Base-by-base conservation (phyloP, 2,797 vertebrate genomes). In the Sebastiscus albofasciatus region DNA sequence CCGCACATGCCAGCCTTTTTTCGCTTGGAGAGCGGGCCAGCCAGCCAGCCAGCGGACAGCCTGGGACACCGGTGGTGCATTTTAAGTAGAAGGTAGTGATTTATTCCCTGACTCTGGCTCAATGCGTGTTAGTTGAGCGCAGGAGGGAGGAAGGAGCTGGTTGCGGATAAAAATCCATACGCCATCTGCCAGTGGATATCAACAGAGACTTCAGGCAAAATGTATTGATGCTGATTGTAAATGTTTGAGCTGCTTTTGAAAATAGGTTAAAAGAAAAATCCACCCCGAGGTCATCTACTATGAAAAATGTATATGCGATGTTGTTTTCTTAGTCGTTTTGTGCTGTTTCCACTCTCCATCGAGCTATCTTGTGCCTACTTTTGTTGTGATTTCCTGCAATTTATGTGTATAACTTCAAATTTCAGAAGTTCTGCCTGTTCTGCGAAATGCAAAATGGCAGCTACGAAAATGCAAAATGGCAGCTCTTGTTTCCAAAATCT, bases 31-130 rank as follows among this genome's bases (percentile, higher is more conserved):
- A 86, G 83, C 77, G 27, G 70, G 81, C 80, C 31, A 54, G 72
- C 79, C 74, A 72, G 81, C 39, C 39, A 72, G 81, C 39, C 39
- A 72, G 81, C 62, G 18, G 70, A 77, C 70, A 72, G 79, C 58
- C 67, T 3, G 65, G 33, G 74, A 55, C 64, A 46, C 46, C 22
- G n/a, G 76, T 18, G 49, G 14, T 77, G 89, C 82, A 92, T 92
- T 82, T 88, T 59, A 91, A 91, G 67, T 73, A 72, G 87, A 71
- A 60, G 54, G 67, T 39, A 59, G 72, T 16, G 66, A 75, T 79
- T 89, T 83, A 68, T 73, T 75, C 56, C 56, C 46, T 5, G 26
- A 81, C 29, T 71, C 20, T 10, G 68, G 72, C 64, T 86, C 82
- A 52, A 56, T 77, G 60, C 12, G n/a, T 33, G 73, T 24, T 67